Base-by-base conservation (phyloP, 2,797 vertebrate genomes). In the Microtus agrestis region DNA sequence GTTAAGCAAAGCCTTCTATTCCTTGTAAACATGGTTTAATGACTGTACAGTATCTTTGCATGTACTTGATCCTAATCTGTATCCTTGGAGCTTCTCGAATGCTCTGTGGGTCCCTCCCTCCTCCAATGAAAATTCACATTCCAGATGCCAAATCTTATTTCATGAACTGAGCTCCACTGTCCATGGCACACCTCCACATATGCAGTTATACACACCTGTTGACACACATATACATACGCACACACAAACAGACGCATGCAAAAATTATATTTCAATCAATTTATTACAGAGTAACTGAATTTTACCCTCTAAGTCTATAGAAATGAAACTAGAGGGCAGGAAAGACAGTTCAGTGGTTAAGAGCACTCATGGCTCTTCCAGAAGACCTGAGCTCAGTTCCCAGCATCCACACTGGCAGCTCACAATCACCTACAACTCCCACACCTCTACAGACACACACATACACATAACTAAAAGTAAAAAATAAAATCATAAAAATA, bases 311-410 rank as follows among this genome's bases (percentile, higher is more conserved):
- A 73, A 84, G 71, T 79, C n/a, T 79, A 63, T 11, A 67, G 63
- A 93, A 96, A 82, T 87, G 51, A 93, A 96, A 85, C 81, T 43
- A n/a, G 65, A 27, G 78, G 78, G 56, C 17, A 23, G 29, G 17
- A 48, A 67, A 46, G 61, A 65, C 21, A 59, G 40, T 31, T 65
- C 40, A 48, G 81, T 37, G 40, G 40, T 85, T 67, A 67, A 85
- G 63, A 84, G 27, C 59, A 46, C 81, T 67, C 43, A 34, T 0
- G 0, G 82, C 31, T 51, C 7, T 85, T 65, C 63, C 63, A 48
- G 40, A 85, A 21, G 43, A 37, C 61, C 82, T n/a, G 43, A 31
- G 82, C 65, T 84, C 27, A 23, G 61, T 65, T 69, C 82, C n/a
- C 6, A 34, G 78, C 17, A 29, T 10, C 51, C 78, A 80, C n/a